These are phyloP conservation scores for Parascotia fuliginaria DNA, from an alignment of 2,888 invertebrate genomes.

Conservation along the genomic window DNA sequence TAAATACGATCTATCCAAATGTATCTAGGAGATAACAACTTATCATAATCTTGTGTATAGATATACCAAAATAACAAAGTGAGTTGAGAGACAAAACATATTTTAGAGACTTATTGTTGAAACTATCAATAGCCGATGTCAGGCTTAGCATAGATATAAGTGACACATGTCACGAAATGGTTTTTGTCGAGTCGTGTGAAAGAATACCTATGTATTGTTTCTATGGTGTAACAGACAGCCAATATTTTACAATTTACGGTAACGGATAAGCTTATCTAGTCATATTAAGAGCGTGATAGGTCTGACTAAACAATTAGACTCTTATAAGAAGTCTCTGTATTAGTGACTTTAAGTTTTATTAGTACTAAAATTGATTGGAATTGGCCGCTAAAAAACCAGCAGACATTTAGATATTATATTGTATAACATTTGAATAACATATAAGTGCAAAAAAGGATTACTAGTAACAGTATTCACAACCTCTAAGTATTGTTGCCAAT, in stretches of 20 bases:
- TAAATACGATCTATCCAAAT: constrained; percentile 1
- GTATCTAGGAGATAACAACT: constrained; percentile 9
- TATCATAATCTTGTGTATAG: constrained; percentile 5
- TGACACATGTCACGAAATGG: not conserved
- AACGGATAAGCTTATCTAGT: not conserved
- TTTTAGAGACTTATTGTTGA: no score
- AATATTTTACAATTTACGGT: not conserved
- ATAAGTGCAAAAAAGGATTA: no score
- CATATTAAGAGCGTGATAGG: not conserved
- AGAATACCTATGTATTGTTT: no score
- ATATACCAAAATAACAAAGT: not conserved
- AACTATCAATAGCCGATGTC: not conserved
- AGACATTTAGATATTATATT: no score
- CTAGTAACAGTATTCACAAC: no score
- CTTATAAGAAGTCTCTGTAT: no score
- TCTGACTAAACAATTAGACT: no score
- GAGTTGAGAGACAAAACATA: not conserved
- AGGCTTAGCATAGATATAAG: not conserved
- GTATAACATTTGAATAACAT: no score
- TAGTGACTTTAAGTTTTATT: no score
- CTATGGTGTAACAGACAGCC: not conserved
- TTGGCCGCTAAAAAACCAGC: no score
- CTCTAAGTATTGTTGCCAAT: no score
- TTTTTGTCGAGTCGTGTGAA: not conserved
- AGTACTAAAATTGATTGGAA: no score